Evolutionary conservation across 2,113 vertebrate genomes (phyloP).

Genomic region (Abramis brama): DNA sequence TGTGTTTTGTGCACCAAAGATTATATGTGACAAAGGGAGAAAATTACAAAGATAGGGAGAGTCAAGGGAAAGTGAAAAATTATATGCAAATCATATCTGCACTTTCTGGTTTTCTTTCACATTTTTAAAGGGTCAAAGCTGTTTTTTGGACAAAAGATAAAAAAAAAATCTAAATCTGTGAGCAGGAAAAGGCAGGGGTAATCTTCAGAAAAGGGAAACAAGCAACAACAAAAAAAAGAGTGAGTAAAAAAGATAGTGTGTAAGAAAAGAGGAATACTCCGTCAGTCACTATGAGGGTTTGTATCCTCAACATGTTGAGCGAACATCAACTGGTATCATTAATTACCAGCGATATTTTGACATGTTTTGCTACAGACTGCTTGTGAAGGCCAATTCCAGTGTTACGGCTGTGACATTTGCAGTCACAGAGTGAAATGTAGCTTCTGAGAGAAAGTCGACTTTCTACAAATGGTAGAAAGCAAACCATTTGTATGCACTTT

Average conservation of each 20-base stretch:
- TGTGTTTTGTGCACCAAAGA: conserved; percentile 10
- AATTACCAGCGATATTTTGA: conserved; percentile 34
- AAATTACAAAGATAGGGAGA: background rate
- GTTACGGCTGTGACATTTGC: background rate
- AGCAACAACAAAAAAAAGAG: background rate
- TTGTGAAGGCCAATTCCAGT: background rate
- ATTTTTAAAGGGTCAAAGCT: background rate
- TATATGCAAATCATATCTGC: background rate
- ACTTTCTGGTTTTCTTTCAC: conserved; percentile 11
- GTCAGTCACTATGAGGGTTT: background rate
- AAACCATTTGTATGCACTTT: background rate
- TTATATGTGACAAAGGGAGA: conserved; percentile 4
- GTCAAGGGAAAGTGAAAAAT: background rate
- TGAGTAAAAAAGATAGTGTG: too few species aligned
- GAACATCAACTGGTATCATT: conserved; percentile 16
- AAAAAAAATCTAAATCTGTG: background rate
- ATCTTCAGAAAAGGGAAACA: background rate
- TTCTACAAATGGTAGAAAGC: too few species aligned
- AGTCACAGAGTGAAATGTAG: background rate
- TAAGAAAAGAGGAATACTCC: background rate
- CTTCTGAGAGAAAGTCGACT: background rate
- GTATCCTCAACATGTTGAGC: background rate
- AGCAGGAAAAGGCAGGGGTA: background rate
- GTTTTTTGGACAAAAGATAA: background rate
- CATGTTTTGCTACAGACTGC: background rate